Evolutionary conservation across 2,113 vertebrate genomes (phyloP).

Genomic region (Nerophis lumbriciformis): DNA sequence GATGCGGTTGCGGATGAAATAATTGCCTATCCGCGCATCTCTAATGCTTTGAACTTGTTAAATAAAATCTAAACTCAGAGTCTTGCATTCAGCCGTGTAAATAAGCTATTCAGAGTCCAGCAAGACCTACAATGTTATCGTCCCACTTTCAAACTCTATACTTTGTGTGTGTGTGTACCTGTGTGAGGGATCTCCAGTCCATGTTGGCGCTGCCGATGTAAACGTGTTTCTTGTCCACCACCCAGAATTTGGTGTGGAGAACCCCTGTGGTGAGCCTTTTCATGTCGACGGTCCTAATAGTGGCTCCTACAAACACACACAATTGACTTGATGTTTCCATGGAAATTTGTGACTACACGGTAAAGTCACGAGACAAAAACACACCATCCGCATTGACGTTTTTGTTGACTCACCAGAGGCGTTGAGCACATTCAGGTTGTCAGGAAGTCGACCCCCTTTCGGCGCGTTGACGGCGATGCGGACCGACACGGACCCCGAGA

Average conservation of each 20-base stretch:
- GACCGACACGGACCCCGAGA: slow-evolving; percentile 70
- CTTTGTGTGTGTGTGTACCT: slow-evolving; percentile 65
- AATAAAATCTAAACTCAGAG: too few species aligned
- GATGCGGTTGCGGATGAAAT: too few species aligned
- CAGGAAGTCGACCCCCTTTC: background rate
- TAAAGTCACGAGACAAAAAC: background rate
- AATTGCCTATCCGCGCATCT: too few species aligned
- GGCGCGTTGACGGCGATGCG: slow-evolving; percentile 77
- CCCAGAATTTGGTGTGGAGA: slow-evolving; percentile 94
- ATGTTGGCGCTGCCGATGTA: slow-evolving; percentile 94
- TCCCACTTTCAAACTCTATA: too few species aligned
- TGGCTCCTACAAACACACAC: slow-evolving; percentile 69
- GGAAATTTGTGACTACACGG: background rate
- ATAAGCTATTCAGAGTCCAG: too few species aligned
- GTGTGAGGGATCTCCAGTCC: slow-evolving; percentile 94
- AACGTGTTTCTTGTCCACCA: slow-evolving; percentile 84
- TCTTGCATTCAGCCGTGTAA: too few species aligned
- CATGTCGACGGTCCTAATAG: slow-evolving; percentile 79
- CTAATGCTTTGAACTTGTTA: too few species aligned
- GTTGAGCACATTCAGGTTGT: slow-evolving; percentile 69
- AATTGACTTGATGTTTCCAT: too few species aligned
- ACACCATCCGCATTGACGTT: too few species aligned
- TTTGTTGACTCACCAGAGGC: slow-evolving; percentile 68
- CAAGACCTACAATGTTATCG: too few species aligned
- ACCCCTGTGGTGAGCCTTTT: slow-evolving; percentile 78